These are phyloP conservation scores for Neuroscelio doddi DNA, from an alignment of 2,888 invertebrate genomes.

Conservation along the genomic window DNA sequence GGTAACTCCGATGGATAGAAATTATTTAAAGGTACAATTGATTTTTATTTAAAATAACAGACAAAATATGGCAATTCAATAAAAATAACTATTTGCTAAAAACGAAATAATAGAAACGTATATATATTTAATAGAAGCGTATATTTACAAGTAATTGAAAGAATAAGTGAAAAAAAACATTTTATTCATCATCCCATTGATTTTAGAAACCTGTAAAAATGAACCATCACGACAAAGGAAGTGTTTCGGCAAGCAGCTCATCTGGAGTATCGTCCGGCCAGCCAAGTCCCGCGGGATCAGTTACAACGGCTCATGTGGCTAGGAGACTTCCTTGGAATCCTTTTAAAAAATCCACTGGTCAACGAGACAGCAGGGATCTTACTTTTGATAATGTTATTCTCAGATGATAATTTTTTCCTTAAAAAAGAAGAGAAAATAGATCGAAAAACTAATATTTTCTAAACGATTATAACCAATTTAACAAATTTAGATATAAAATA, in stretches of 20 bases:
- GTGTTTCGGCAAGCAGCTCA: constrained; percentile 75
- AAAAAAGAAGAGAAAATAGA: too few relatives aligned
- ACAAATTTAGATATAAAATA: background rate
- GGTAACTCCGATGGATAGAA: constrained; percentile 93
- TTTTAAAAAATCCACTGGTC: constrained; percentile 78
- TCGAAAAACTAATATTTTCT: too few relatives aligned
- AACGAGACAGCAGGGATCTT: constrained; percentile 75
- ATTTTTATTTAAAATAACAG: constrained; percentile 2
- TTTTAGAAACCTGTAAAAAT: constrained; percentile 70
- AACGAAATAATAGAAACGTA: too few relatives aligned
- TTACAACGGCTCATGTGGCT: constrained; percentile 73
- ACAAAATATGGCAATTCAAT: too few relatives aligned
- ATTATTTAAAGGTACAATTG: constrained; percentile 79
- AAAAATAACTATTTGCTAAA: too few relatives aligned
- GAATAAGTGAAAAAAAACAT: background rate
- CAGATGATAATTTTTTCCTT: constrained; percentile 69
- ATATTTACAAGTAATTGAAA: background rate
- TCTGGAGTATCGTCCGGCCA: constrained; percentile 76
- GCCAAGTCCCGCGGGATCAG: constrained; percentile 76
- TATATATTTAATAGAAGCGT: background rate
- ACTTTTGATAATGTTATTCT: constrained; percentile 76
- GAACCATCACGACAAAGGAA: constrained; percentile 73
- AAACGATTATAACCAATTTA: background rate
- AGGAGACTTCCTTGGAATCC: constrained; percentile 81
- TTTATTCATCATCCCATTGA: too few relatives aligned